Base-by-base conservation (phyloP, 2,797 vertebrate species). In the Echeneis naucrates region DNA sequence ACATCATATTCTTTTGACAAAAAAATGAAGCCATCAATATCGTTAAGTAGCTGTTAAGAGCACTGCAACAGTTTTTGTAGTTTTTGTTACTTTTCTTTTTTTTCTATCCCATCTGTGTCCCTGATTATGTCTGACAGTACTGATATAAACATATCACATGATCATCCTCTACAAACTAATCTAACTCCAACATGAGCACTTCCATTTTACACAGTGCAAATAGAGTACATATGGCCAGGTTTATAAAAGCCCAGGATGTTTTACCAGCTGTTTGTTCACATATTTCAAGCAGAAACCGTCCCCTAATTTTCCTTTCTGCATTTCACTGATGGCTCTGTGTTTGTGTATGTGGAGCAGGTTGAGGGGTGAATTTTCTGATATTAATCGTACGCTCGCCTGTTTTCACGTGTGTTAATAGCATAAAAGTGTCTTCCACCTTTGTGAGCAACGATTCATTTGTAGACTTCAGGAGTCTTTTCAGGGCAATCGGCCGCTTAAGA, bases 401-500 rank as follows among this genome's bases (percentile, higher is more conserved):
- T 30, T 61, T 52, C 13, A 48, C 60, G 42, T 73, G 30, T 70
- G 24, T n/a, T n/a, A 17, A n/a, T 19, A 5, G 57, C 47, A 26
- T 23, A n/a, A 57, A 26, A 71, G 32, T 51, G 57, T 64, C 33
- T 56, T 67, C 73, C 57, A 51, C n/a, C 32, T 42, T 32, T 37
- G 44, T 47, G 61, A 69, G 23, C 12, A 38, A 33, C 60, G 38
- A 77, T 69, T 78, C 38, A 65, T 77, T 74, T 82, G 68, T 26
- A 27, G 71, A 77, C 61, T 68, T 64, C 62, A 68, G 38, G 4
- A 35, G 72, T 48, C 52, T 62, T 84, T 79, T 80, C 23, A 42
- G 64, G 52, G 59, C 50, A 77, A 88, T 79, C 78, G 63, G 67
- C 56, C 51, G 42, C 83, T 86, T 81, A 82, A 87, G 75, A 82